Conservation (phyloP, 2,888 invertebrate genomes). For the Apamea anceps region DNA sequence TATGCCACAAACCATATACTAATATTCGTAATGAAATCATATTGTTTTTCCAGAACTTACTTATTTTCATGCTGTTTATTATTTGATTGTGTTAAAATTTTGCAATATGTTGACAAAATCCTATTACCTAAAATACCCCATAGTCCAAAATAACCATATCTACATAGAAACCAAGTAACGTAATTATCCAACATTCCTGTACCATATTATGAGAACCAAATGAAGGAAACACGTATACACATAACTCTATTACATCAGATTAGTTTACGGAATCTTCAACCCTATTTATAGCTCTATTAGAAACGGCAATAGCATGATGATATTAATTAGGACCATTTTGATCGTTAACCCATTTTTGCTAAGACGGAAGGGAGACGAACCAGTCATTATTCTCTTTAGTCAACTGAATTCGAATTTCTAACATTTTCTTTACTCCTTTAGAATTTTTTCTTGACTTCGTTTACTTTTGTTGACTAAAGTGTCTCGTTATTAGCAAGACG, state of each 20-base stretch:
- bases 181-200: conserved; percentile 32
- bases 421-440: conserved; percentile 52
- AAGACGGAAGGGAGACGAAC: conserved; percentile 67
- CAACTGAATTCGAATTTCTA: conserved; percentile 53
- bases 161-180: background rate
- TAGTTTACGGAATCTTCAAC: conserved; percentile 67
- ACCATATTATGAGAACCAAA: conserved; percentile 31
- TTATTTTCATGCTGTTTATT: background rate
- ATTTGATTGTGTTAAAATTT: background rate
- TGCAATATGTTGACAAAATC: background rate
- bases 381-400: conserved; percentile 65
- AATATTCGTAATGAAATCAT: too few relatives aligned
- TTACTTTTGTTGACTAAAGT: conserved; percentile 25
- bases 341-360: conserved; percentile 84
- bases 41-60: too few relatives aligned
- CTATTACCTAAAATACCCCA: too few relatives aligned
- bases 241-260: conserved; percentile 57
- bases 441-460: conserved; percentile 39
- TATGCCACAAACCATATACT: too few relatives aligned
- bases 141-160: conserved; percentile 8
- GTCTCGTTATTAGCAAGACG: conserved; percentile 20
- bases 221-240: conserved; percentile 32
- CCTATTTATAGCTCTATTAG: conserved; percentile 77
- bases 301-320: conserved; percentile 72
- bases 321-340: conserved; percentile 82